Evolutionary conservation across 2,113 vertebrate species (phyloP).

Genomic region (Naja naja): DNA sequence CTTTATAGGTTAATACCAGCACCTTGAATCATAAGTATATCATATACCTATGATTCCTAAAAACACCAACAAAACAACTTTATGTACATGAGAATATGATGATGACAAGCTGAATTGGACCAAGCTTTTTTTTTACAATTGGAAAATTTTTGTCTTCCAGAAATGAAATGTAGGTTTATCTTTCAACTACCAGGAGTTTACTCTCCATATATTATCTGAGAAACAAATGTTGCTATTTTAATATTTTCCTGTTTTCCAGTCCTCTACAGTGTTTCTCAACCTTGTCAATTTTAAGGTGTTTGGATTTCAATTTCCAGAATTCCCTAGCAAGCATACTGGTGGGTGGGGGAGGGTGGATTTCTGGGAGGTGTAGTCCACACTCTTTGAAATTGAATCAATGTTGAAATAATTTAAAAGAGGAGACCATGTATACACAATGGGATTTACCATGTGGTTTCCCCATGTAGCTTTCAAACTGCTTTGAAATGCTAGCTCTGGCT

Average conservation of each 20-base stretch:
- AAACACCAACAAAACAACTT: not conserved
- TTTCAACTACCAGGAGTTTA: not conserved
- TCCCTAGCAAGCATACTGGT: not conserved
- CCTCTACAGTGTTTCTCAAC: not conserved
- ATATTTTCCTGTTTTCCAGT: not conserved
- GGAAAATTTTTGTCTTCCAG: not conserved
- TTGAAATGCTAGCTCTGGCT: slow-evolving; percentile 58
- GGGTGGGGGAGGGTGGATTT: not conserved
- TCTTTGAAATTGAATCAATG: not conserved
- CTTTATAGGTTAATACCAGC: too few species aligned
- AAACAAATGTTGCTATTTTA: not conserved
- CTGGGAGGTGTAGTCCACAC: not conserved
- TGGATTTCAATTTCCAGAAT: not conserved
- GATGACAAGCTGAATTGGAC: not conserved
- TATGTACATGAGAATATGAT: not conserved
- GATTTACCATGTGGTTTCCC: not conserved
- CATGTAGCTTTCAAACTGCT: slow-evolving; percentile 9
- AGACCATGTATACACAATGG: not conserved
- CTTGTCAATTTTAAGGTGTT: not conserved
- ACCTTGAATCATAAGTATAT: too few species aligned
- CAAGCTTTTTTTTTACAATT: not conserved
- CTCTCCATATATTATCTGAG: too few species aligned
- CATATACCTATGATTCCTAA: not conserved
- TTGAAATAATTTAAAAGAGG: not conserved
- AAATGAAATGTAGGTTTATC: not conserved